Conservation (phyloP, 2,797 vertebrate genomes). For the Danio aesculapii region DNA sequence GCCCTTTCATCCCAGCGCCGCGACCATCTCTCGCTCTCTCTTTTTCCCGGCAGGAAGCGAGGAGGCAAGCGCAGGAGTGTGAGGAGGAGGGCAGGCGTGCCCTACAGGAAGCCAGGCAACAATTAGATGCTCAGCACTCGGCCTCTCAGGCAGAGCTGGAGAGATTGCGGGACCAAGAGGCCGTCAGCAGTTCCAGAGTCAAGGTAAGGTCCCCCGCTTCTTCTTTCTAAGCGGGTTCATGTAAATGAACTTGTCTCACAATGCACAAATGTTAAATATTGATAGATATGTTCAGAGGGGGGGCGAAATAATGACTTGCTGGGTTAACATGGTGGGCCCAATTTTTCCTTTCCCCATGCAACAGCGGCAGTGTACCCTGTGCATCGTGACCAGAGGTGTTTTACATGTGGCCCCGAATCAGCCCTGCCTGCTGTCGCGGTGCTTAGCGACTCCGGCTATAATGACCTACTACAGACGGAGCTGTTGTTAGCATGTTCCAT, state of each 20-base stretch:
- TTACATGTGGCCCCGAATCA: constrained; percentile 48
- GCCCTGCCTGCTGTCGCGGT: constrained; percentile 50
- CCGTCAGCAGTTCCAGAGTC: constrained; percentile 82
- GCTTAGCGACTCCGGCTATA: constrained; percentile 39
- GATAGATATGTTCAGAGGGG: constrained; percentile 53
- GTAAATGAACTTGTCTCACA: constrained; percentile 53
- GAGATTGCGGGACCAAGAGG: constrained; percentile 87
- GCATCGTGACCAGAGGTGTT: constrained; percentile 36
- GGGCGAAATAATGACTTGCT: constrained; percentile 61
- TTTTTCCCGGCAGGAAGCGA: constrained; percentile 83
- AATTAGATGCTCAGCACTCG: constrained; percentile 84
- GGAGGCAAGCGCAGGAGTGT: constrained; percentile 90
- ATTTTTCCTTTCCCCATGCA: constrained; percentile 29
- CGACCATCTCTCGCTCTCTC: constrained; percentile 41
- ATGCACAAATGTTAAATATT: constrained; percentile 62
- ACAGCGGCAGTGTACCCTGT: background rate
- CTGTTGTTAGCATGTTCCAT: constrained; percentile 34
- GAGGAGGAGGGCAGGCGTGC: constrained; percentile 80
- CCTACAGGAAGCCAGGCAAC: constrained; percentile 88
- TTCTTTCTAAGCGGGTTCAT: constrained; percentile 41
- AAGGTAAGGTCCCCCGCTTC: constrained; percentile 79
- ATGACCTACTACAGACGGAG: constrained; percentile 25
- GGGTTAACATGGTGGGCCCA: constrained; percentile 41
- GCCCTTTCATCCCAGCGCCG: constrained; percentile 61
- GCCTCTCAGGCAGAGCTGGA: constrained; percentile 92